A percentile compares a stretch with the other conserved stretches of the same genome.
phyloP scores from a whole-genome alignment of 53 echinoderm and acorn worm species.

The Paracentrotus lividus region DNA sequence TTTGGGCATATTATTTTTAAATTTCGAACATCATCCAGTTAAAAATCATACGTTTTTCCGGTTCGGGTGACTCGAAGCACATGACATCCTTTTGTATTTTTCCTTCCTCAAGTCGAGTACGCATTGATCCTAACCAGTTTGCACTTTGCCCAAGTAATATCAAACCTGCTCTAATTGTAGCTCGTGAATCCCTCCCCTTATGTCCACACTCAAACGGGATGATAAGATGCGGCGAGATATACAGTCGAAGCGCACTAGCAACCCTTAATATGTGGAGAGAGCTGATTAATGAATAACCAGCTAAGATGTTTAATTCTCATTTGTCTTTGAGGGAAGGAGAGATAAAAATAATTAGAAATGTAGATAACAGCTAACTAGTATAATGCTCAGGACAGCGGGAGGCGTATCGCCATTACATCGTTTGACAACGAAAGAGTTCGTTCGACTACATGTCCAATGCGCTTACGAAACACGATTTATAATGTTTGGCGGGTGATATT shows the following conservation, averaged over 20 bases:
- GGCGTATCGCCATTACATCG: slow-evolving; percentile 8
- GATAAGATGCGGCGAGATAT: slow-evolving; percentile 2
- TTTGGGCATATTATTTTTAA: neutral
- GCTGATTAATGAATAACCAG: slow-evolving; percentile 21
- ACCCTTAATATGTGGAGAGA: neutral
- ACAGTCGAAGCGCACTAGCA: neutral
- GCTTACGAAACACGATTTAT: neutral
- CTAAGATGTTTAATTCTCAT: neutral
- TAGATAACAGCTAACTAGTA: neutral
- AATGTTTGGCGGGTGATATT: neutral
- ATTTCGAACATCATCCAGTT: neutral
- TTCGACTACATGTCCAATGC: neutral
- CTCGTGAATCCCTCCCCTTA: neutral
- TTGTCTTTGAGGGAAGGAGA: neutral
- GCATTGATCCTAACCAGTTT: neutral
- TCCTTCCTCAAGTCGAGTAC: neutral
- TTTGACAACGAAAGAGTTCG: neutral
- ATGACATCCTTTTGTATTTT: neutral
- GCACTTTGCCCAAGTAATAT: slow-evolving; percentile 2
- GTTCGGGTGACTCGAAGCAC: neutral
- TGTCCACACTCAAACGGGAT: neutral
- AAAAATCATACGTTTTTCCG: neutral
- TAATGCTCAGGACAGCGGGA: neutral
- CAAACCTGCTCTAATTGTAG: neutral
- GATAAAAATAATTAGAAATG: neutral